Evolutionary conservation across 2,888 invertebrate species (phyloP).

Genomic region (Galerucella nymphaeae): DNA sequence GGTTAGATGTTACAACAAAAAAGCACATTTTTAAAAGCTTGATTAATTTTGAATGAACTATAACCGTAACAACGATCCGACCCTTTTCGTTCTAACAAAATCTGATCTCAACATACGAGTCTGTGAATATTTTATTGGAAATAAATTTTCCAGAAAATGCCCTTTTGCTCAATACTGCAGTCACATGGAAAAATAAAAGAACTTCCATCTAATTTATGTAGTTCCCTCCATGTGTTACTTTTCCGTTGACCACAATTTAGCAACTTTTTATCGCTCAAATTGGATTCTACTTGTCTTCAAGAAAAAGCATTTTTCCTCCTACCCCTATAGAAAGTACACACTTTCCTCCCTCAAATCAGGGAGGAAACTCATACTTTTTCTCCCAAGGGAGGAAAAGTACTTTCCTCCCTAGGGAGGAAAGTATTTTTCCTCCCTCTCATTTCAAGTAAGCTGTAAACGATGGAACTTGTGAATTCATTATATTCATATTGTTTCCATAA

Average conservation of each 20-base stretch:
- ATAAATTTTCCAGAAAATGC: background rate
- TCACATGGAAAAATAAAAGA: slow-evolving; percentile 5
- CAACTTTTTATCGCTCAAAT: slow-evolving; percentile 14
- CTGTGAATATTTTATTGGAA: slow-evolving; percentile 2
- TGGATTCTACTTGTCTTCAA: slow-evolving; percentile 15
- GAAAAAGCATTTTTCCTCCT: slow-evolving; percentile 11
- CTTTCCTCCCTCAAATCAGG: too few species aligned
- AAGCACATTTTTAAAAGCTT: background rate
- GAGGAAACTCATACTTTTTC: too few species aligned
- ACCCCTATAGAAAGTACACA: too few species aligned
- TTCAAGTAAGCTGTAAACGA: too few species aligned
- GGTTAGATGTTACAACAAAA: background rate
- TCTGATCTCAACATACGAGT: background rate
- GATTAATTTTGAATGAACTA: background rate
- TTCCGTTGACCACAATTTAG: slow-evolving; percentile 16
- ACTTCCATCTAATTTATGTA: background rate
- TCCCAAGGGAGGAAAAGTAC: too few species aligned
- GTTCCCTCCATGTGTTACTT: slow-evolving; percentile 7
- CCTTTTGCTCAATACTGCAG: background rate
- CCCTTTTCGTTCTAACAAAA: background rate
- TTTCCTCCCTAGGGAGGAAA: too few species aligned
- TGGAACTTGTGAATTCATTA: too few species aligned
- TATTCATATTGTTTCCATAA: too few species aligned
- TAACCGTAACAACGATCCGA: background rate
- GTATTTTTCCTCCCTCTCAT: too few species aligned